phyloP scores from a whole-genome alignment of 1,140 invertebrate genomes.

The Hetaerina americana region DNA sequence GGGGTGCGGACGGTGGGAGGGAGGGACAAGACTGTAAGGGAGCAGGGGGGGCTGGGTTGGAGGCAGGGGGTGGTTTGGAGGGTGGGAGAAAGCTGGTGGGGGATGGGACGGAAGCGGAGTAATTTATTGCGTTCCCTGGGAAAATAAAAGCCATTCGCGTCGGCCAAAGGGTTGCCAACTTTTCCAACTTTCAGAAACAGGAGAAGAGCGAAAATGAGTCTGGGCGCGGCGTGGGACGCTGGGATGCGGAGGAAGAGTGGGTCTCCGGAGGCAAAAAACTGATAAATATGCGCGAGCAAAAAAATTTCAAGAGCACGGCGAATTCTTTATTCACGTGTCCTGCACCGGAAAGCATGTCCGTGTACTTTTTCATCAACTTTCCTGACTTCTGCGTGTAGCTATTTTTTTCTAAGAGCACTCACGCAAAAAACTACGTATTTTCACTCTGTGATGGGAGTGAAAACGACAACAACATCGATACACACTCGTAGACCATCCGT shows the following conservation, averaged over 20 bases:
- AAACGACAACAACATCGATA: too few relatives aligned
- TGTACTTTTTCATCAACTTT: too few relatives aligned
- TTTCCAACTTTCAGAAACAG: neutral
- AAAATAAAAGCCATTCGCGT: neutral
- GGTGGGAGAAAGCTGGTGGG: neutral
- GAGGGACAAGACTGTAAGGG: too few relatives aligned
- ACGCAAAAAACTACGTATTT: too few relatives aligned
- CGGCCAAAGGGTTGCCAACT: neutral
- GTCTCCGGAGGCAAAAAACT: neutral
- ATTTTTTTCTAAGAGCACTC: too few relatives aligned
- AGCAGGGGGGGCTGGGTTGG: neutral
- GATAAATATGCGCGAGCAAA: neutral
- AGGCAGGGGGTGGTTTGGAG: neutral
- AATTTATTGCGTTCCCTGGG: neutral
- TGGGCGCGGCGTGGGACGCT: neutral
- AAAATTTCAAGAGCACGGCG: too few relatives aligned
- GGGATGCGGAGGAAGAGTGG: too few relatives aligned
- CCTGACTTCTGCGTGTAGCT: too few relatives aligned
- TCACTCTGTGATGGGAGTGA: too few relatives aligned
- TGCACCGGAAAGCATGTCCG: too few relatives aligned
- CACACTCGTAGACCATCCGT: too few relatives aligned
- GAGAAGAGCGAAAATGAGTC: neutral
- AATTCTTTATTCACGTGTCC: too few relatives aligned
- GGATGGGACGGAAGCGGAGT: neutral
- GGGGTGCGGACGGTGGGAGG: neutral